Evolutionary conservation across 2,797 vertebrate species (phyloP), one percentile per base, ranked within the genome.

Genomic region (Coluber constrictor): DNA sequence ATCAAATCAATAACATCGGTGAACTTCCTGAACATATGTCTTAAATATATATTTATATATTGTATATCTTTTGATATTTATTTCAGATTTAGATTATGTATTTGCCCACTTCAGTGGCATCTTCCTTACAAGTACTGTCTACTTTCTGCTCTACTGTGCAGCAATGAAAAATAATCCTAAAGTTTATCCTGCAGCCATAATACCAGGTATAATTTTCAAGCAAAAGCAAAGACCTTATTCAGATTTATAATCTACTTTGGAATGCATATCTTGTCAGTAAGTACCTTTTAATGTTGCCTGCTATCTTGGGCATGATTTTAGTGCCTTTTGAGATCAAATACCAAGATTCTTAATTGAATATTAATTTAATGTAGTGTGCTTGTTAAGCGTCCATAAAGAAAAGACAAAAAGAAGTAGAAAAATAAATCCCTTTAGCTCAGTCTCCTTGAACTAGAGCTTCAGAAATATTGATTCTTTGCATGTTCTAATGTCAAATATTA

Each of bases 51-150:
- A 79, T 54, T 61, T 79, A 57, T 57, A 63, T 70, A 13, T 56
- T 59, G 27, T 23, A 37, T 47, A 56, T 86, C 51, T 10, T 27
- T 47, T 60, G 15, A 57, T 70, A 94, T 94, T 5, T 95, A 0
- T 96, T 97, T 93, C 97, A 99, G 99, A 99, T 96, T 97, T 98
- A 55, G 98, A 99, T 96, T 99, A 99, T 25, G 97, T 99, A 32
- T 98, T 98, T 93, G 98, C 98, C 7, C 98, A 98, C 92, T 98
- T 97, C 94, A 98, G 97, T 11, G 98, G 98, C 59, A 98, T 99
- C 95, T 99, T 99, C 96, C 93, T 98, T 83, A 97, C 98, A 1
- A 99, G 98, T 95, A 98, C 98, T 0, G 7, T 98, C 70, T 99
- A 99, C 95, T 99, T 99, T 95, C 93, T 98, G 74, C 97, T 98